Conservation (phyloP, 2,113 vertebrate species). For the Naja naja region DNA sequence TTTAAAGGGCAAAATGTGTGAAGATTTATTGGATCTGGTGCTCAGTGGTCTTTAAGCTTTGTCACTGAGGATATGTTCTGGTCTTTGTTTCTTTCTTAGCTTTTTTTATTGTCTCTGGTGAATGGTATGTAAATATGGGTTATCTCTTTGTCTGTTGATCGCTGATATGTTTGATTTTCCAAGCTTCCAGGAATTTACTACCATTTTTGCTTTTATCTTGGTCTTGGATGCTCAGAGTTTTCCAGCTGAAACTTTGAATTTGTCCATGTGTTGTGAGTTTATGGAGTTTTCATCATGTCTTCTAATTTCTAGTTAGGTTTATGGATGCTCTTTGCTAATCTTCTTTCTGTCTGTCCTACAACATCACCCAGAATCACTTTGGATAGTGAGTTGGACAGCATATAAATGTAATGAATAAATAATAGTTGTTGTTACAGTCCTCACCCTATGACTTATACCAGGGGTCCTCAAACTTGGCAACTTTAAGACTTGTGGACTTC, state of each 20-base stretch:
- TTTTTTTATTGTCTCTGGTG: neutral
- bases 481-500: too few species aligned
- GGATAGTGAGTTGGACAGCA: neutral
- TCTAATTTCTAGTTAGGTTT: neutral
- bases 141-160: neutral
- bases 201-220: neutral
- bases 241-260: neutral
- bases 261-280: neutral
- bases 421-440: neutral
- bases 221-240: neutral
- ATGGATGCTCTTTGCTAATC: neutral
- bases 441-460: neutral
- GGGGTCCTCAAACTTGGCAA: too few species aligned
- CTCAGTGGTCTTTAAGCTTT: neutral
- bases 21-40: neutral
- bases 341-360: neutral
- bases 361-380: neutral
- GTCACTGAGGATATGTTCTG: neutral
- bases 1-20: neutral
- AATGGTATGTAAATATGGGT: neutral
- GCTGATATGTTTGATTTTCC: neutral
- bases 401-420: neutral
- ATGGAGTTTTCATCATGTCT: neutral
- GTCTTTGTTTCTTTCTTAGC: neutral
- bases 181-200: neutral